Evolutionary conservation across 2,888 invertebrate genomes (phyloP), one percentile per base, ranked within the genome.

Genomic region (Tipula unca): DNA sequence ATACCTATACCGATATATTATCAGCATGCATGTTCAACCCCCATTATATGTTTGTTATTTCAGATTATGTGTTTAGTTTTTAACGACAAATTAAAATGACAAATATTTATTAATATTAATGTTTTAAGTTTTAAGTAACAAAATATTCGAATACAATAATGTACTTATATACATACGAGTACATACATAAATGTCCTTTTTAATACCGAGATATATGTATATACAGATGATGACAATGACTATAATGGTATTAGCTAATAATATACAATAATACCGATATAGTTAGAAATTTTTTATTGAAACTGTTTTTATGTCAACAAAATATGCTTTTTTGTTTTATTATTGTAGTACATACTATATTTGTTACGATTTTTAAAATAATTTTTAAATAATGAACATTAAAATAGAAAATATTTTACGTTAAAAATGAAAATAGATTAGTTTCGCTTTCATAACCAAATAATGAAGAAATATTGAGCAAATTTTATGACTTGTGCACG

Each of bases 21-120:
- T 1, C 25, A 69, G 25, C 8, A 69, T 69, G 25, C 69, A 69
- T 69, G 69, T 69, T 20, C 25, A 25, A 25, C 10, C 25, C 69
- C 25, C 69, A 69, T 25, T 69, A 25, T 69, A 69, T 10, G 69
- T 69, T 69, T 25, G 69, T 25, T 69, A 69, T 69, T 25, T 69
- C 25, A 69, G 8, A 69, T 69, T 69, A 69, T 69, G 69, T 69
- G 69, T 69, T 69, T 69, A 69, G 69, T 69, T 69, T 69, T 69
- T 69, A 69, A 69, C 69, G 69, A 69, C 69, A 69, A 69, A 69
- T 69, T 69, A 69, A 69, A 69, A 69, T 69, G 69, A 69, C 69
- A 69, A 69, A 69, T 69, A 69, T 69, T 69, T 69, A 69, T 69
- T 69, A 69, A 69, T 69, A 69, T 69, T 69, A 69, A 69, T 69